These are phyloP conservation scores for Leptogaster cylindrica DNA, from an alignment of 2,888 invertebrate species.

Conservation along the genomic window DNA sequence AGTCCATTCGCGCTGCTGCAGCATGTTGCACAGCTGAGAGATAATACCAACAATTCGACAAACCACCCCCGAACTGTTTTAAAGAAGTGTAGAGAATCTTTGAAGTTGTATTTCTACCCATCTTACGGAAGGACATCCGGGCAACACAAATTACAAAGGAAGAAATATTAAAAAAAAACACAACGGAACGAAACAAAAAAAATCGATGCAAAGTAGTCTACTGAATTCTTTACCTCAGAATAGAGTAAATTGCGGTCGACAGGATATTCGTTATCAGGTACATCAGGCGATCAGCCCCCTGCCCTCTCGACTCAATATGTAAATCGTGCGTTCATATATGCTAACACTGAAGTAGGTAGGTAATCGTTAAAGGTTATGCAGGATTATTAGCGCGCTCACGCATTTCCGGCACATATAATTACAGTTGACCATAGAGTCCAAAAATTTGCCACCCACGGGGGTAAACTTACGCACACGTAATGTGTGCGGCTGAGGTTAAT, in stretches of 20 bases:
- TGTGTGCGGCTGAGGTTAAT: slow-evolving; percentile 40
- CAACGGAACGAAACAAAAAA: too few species aligned
- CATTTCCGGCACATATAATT: slow-evolving; percentile 45
- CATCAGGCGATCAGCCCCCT: slow-evolving; percentile 8
- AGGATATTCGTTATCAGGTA: not conserved
- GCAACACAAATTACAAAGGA: too few species aligned
- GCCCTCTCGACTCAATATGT: slow-evolving; percentile 40
- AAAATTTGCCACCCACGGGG: not conserved
- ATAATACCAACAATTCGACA: not conserved
- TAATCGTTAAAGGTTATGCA: slow-evolving; percentile 45
- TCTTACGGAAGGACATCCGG: too few species aligned
- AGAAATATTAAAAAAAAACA: too few species aligned
- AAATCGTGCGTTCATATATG: slow-evolving; percentile 44
- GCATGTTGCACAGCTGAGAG: not conserved
- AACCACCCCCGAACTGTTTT: not conserved
- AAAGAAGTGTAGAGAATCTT: too few species aligned
- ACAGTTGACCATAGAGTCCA: not conserved
- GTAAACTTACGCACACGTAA: slow-evolving; percentile 22
- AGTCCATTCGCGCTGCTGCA: not conserved
- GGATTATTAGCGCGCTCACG: slow-evolving; percentile 46
- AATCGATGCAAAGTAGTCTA: slow-evolving; percentile 10
- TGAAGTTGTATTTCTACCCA: too few species aligned
- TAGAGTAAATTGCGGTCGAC: not conserved
- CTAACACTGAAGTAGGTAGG: slow-evolving; percentile 21
- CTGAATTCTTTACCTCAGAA: not conserved